Evolutionary conservation across 2,888 invertebrate species (phyloP), one percentile per base, ranked within the genome.

Genomic region (Oligia fasciuncula): DNA sequence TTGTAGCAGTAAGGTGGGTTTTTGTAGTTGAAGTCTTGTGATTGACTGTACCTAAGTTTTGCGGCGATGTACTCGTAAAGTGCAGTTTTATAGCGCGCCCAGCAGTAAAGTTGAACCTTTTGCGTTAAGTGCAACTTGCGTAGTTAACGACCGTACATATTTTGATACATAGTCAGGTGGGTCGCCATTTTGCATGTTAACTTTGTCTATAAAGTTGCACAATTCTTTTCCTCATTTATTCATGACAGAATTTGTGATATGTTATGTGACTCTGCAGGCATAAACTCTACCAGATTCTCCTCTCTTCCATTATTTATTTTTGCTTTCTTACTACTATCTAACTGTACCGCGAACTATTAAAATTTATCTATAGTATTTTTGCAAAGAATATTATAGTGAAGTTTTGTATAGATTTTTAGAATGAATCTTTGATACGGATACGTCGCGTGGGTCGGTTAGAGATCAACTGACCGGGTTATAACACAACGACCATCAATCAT

Each of bases 21-120:
- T 75, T 80, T 51, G 6, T 13, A 51, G 11, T 57, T 13, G 9
- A 49, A 57, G 0, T n/a, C 3, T 8, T 19, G 19, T 1, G 23
- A 49, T 57, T 63, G 17, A 54, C 51, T 67, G 83, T 88, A 70
- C 83, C 84, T 88, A 89, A 88, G 84, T 86, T 71, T 88, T 87
- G 87, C 83, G 86, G 87, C 85, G 88, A 88, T 89, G 89, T 91
- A 91, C 86, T 70, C 85, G 78, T 93, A 93, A 93, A 93, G 89
- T 91, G 93, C 91, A 93, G 88, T 92, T 93, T 92, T 92, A 92
- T 89, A 90, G 83, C 88, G 79, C 87, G 84, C 80, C 89, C 87
- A 88, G 87, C 82, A 87, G 87, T 91, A 91, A 92, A 88, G 76
- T 85, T 77, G 85, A 88, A 91, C 89, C 88, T 87, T 91, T 69